Evolutionary conservation across 2,797 vertebrate genomes (phyloP).

Genomic region (Eulemur coronatus): DNA sequence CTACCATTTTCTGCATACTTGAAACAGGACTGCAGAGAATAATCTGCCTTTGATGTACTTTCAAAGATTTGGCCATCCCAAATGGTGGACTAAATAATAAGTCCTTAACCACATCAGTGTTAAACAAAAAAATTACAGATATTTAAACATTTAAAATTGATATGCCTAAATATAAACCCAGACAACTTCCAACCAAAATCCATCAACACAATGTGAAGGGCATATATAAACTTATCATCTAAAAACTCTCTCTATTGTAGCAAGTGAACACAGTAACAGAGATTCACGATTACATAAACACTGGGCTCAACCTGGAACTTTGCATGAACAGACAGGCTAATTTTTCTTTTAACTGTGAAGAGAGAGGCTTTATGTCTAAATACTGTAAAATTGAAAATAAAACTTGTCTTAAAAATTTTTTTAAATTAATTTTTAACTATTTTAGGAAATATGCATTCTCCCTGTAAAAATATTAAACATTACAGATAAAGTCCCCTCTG

Average conservation of each 20-base stretch:
- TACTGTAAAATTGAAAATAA: background rate
- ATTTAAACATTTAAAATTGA: slow-evolving; percentile 64
- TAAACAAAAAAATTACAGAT: slow-evolving; percentile 28
- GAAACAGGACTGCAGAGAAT: slow-evolving; percentile 60
- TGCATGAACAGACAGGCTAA: background rate
- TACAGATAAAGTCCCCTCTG: background rate
- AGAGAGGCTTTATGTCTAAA: background rate
- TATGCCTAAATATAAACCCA: slow-evolving; percentile 50
- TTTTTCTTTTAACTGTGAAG: background rate
- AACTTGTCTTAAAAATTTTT: background rate
- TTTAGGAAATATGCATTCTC: background rate
- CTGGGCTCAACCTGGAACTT: background rate
- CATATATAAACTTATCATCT: slow-evolving; percentile 19
- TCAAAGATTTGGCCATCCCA: background rate
- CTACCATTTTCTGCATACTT: slow-evolving; percentile 52
- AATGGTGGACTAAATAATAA: slow-evolving; percentile 25
- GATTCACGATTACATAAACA: background rate
- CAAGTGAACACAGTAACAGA: background rate
- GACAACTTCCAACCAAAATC: slow-evolving; percentile 39
- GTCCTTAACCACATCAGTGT: background rate
- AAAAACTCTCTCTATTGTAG: background rate
- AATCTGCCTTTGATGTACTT: slow-evolving; percentile 52
- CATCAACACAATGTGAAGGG: slow-evolving; percentile 32
- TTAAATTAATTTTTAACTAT: slow-evolving; percentile 27
- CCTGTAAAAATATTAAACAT: background rate